These are phyloP conservation scores for Phalanger gymnotis DNA, from an alignment of 2,797 vertebrate genomes.

Conservation along the genomic window DNA sequence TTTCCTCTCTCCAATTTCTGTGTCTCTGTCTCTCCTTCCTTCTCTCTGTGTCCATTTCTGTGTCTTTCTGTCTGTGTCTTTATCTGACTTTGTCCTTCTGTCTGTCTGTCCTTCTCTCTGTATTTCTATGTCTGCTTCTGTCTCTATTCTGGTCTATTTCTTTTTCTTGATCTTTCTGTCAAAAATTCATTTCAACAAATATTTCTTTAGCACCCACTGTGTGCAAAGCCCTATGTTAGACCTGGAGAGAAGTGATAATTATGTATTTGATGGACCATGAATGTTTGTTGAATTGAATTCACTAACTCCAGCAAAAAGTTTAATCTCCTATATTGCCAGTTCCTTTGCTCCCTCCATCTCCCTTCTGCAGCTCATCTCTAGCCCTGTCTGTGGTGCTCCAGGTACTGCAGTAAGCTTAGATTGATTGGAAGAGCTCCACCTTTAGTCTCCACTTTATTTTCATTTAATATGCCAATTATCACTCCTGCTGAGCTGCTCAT, in stretches of 20 bases:
- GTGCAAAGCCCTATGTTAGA: neutral
- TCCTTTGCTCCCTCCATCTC: neutral
- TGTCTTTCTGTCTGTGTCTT: neutral
- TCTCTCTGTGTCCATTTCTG: neutral
- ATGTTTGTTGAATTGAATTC: neutral
- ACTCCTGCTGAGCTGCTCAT: neutral
- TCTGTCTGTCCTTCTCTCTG: neutral
- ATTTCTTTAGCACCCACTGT: neutral
- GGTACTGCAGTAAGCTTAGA: rapidly evolving
- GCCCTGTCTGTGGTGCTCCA: neutral
- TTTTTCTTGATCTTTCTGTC: neutral
- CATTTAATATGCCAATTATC: neutral
- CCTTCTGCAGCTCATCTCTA: neutral
- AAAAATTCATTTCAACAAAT: neutral
- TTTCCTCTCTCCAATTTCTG: neutral
- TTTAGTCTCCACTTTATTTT: conserved; percentile 51
- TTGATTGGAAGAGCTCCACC: neutral
- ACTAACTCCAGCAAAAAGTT: neutral
- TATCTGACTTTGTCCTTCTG: neutral
- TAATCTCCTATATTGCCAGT: neutral
- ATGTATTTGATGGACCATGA: neutral
- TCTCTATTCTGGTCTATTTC: neutral
- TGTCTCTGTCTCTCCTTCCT: neutral
- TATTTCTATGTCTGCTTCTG: neutral
- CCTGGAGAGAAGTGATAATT: neutral